Evolutionary conservation across 2,888 invertebrate genomes (phyloP), one percentile per base, ranked within the genome.

Genomic region (Ectemnius cavifrons): DNA sequence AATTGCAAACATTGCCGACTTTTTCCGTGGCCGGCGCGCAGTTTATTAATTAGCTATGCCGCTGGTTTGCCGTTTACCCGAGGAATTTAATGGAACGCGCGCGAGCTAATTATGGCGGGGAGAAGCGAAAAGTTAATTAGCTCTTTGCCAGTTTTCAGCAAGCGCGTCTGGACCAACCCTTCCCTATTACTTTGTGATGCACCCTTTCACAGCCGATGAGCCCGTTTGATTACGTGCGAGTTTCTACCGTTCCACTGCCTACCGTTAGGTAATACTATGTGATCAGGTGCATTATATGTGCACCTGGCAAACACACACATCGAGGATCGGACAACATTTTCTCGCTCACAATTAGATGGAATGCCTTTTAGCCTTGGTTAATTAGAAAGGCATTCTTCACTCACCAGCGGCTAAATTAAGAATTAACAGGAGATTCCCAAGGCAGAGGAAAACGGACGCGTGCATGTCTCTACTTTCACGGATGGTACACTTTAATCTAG

Each of bases 121-220:
- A 58, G 62, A 46, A 71, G 70, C 59, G 70, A 66, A 71, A 66
- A 71, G 63, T 59, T 73, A 73, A 73, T 69, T 71, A 66, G 71
- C 52, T 57, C 37, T 18, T 59, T 16, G 46, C 52, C 37, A 49
- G 66, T 66, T 70, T 70, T 63, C 65, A 52, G 49, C 66, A 46
- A 52, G 18, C 63, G 70, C 46, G 27, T 49, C 49, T 59, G 52
- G 52, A 59, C 62, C 46, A 20, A 8, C 3, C 56, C 56, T 13
- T 23, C 63, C 45, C 20, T 27, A 27, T 68, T 46, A 45, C 18
- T 28, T 37, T 37, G 1, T 37, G 37, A 37, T 37, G 37, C 37
- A 37, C 37, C 37, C 37, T 37, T 37, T 37, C 37, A 37, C 37
- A 37, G 37, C 37, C 37, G 37, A 37, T 37, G 37, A 1, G 37